Evolutionary conservation across 2,888 invertebrate genomes (phyloP).

Genomic region (Anorthoa munda): DNA sequence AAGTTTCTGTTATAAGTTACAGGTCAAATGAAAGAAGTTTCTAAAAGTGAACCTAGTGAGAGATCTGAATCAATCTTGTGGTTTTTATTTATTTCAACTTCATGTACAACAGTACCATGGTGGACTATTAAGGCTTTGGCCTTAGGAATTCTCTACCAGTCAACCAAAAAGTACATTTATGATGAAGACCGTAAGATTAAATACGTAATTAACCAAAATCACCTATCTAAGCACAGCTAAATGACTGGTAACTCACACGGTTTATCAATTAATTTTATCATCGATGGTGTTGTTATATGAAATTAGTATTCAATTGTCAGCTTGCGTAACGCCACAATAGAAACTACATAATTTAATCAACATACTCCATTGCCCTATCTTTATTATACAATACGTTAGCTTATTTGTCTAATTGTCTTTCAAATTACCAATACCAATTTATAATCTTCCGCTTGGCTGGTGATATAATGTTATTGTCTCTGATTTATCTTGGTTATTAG

Average conservation of each 20-base stretch:
- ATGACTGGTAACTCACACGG: neutral
- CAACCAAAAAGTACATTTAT: no score
- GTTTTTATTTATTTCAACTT: no score
- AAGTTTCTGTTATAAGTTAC: no score
- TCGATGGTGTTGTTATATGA: constrained; percentile 12
- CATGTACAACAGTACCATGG: no score
- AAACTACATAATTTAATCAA: constrained; percentile 16
- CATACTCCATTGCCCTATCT: constrained; percentile 11
- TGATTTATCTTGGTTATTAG: constrained; percentile 37
- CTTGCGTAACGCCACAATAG: constrained; percentile 8
- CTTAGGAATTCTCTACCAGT: no score
- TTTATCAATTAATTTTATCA: constrained; percentile 1
- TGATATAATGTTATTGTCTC: constrained; percentile 40
- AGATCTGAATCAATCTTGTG: no score
- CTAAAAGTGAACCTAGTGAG: no score
- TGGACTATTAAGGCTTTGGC: no score
- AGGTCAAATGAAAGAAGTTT: no score
- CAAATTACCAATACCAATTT: constrained; percentile 35
- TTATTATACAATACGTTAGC: constrained; percentile 28
- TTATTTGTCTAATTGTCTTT: constrained; percentile 46
- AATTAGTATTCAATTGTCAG: constrained; percentile 16
- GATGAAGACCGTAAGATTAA: neutral
- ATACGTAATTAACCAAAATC: neutral
- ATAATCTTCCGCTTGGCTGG: constrained; percentile 26
- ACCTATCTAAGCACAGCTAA: neutral